Percentiles rank a stretch among this genome's conserved stretches.
Evolutionary conservation across 2,888 invertebrate genomes (phyloP).

Genomic region (Drosophila mimica): DNA sequence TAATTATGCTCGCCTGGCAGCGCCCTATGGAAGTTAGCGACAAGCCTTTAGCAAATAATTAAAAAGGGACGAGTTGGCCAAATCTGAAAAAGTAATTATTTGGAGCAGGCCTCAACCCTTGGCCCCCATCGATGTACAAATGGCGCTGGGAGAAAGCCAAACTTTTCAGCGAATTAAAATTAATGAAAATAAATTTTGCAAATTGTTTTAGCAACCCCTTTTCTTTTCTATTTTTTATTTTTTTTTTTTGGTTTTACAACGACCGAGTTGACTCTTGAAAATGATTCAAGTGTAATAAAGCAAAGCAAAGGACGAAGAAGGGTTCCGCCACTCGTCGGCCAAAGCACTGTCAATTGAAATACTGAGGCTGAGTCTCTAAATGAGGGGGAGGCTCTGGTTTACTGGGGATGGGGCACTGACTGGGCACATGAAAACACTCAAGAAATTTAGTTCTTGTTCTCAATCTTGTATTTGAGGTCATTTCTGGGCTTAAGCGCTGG

Average conservation of each 20-base stretch:
- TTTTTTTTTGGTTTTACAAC: slow-evolving; percentile 5
- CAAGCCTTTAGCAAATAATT: slow-evolving; percentile 73
- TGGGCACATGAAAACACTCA: slow-evolving; percentile 76
- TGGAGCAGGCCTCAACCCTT: slow-evolving; percentile 39
- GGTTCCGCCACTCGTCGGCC: slow-evolving; percentile 30
- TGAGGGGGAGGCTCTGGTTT: not conserved
- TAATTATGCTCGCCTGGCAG: slow-evolving; percentile 68
- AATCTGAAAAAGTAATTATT: slow-evolving; percentile 78
- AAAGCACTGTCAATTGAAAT: slow-evolving; percentile 37
- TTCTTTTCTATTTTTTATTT: slow-evolving; percentile 1
- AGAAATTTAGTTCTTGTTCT: slow-evolving; percentile 77
- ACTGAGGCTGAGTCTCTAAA: not conserved
- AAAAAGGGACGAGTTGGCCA: slow-evolving; percentile 71
- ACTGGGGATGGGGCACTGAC: slow-evolving; percentile 12
- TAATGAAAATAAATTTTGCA: slow-evolving; percentile 81
- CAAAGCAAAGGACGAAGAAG: slow-evolving; percentile 61
- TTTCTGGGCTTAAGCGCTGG: slow-evolving; percentile 21
- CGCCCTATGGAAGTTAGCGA: slow-evolving; percentile 52
- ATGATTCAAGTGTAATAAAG: slow-evolving; percentile 78
- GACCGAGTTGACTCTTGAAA: slow-evolving; percentile 69
- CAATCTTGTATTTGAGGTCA: slow-evolving; percentile 79
- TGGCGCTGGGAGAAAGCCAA: slow-evolving; percentile 46
- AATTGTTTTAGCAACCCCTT: slow-evolving; percentile 77
- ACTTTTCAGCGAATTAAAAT: slow-evolving; percentile 79
- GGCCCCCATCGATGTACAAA: slow-evolving; percentile 24